Evolutionary conservation across 1,140 invertebrate genomes (phyloP), one percentile per base, ranked within the genome.

Genomic region (Drosophila mauritiana): DNA sequence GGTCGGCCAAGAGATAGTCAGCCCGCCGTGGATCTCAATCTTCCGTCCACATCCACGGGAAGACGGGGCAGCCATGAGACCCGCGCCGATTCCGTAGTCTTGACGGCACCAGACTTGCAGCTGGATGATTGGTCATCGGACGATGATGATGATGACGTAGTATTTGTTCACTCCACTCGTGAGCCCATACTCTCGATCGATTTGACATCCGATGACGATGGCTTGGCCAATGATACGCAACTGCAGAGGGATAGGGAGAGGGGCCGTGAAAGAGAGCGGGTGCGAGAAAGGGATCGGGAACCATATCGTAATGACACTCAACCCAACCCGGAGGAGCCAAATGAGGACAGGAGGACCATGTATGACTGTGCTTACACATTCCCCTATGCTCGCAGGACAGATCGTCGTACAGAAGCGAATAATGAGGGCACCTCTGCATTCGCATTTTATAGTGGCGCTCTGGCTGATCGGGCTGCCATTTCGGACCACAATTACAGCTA

Each of bases 61-160:
- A 46, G 76, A 12, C 80, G 79, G 6, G 25, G 37, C 5, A 65
- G 61, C 25, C 34, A 54, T 37, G 40, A 31, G 10, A 54, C 52
- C 39, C 45, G 46, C 3, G 65, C 55, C 0, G 72, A 76, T 57
- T 89, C 77, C 73, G 94, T 75, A 72, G 94, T 94, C 12, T 93
- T 96, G 59, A 94, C 94, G 20, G 96, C 96, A n/a, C 96, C 96
- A 3, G 96, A 97, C 92, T 92, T 97, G 37, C 96, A 97, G 91
- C 92, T 97, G 48, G 96, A 88, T 34, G 82, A 97, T 85, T 97
- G 96, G 95, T 93, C 95, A 0, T 96, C 95, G 0, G 95, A 96
- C 46, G 93, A 94, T 51, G 93, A 93, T 64, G 95, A 95, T 91
- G 94, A 94, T 68, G 94, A 95, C 57, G 89, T 92, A 12, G 89